phyloP scores from a whole-genome alignment of 2,888 invertebrate species.

The Pyrochroa serraticornis region DNA sequence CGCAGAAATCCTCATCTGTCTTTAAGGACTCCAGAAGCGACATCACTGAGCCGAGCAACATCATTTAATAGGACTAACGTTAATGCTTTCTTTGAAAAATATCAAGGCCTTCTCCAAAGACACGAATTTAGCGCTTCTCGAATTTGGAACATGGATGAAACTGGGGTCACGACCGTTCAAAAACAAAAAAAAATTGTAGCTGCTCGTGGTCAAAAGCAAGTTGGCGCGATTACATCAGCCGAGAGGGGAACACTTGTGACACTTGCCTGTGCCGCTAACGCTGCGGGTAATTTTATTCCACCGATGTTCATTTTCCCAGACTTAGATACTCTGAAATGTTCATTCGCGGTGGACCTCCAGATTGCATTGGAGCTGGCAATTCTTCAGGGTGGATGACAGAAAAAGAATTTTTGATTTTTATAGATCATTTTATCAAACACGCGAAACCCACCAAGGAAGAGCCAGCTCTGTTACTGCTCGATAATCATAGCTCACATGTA shows the following conservation, averaged over 20 bases:
- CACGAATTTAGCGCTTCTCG: neutral
- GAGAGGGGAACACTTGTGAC: constrained; percentile 43
- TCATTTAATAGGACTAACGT: neutral
- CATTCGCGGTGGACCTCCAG: constrained; percentile 33
- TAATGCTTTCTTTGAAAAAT: neutral
- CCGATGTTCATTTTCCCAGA: constrained; percentile 46
- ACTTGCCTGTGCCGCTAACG: constrained; percentile 35
- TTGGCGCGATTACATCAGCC: constrained; percentile 43
- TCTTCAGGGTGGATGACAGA: constrained; percentile 35
- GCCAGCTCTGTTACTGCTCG: constrained; percentile 1
- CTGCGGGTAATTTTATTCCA: constrained; percentile 40
- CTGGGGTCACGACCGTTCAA: constrained; percentile 41
- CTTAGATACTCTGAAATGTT: too few relatives aligned
- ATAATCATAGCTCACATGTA: neutral
- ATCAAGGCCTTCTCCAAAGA: neutral
- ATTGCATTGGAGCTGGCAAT: constrained; percentile 26
- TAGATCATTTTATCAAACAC: constrained; percentile 12
- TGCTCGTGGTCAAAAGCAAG: constrained; percentile 41
- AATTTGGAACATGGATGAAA: constrained; percentile 3
- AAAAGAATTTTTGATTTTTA: constrained; percentile 12
- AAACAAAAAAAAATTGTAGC: constrained; percentile 43
- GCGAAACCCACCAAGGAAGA: neutral
- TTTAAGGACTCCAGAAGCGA: too few relatives aligned
- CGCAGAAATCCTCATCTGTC: too few relatives aligned
- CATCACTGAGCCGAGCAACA: too few relatives aligned